These are phyloP conservation scores for Echeneis naucrates DNA, from an alignment of 2,797 vertebrate species.

Conservation along the genomic window DNA sequence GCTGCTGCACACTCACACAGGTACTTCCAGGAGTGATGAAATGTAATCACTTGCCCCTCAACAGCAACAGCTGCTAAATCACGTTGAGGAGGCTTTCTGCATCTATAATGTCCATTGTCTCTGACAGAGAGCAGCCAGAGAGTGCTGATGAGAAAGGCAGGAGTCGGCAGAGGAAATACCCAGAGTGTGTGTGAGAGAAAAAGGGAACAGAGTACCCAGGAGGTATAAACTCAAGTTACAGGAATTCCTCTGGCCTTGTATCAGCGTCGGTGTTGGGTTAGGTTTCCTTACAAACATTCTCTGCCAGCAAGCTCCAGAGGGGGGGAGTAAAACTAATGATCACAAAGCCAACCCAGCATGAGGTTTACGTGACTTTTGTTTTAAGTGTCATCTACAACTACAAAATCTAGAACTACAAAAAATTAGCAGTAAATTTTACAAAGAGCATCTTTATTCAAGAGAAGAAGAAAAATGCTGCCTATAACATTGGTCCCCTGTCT, in stretches of 20 bases:
- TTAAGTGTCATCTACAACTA: no score
- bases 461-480: constrained; percentile 11
- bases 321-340: constrained; percentile 30
- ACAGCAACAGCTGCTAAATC: constrained; percentile 76
- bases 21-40: constrained; percentile 69
- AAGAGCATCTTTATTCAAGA: background rate
- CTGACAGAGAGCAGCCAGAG: constrained; percentile 56
- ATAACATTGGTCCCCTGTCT: constrained; percentile 35
- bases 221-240: constrained; percentile 83
- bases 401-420: constrained; percentile 19
- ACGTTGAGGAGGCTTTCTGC: constrained; percentile 55
- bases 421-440: constrained; percentile 1
- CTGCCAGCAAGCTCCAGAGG: constrained; percentile 36
- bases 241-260: constrained; percentile 82
- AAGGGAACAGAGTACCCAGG: constrained; percentile 69
- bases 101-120: constrained; percentile 64
- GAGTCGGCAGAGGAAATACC: constrained; percentile 72
- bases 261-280: constrained; percentile 77
- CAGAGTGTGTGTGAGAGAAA: constrained; percentile 48
- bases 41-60: constrained; percentile 63
- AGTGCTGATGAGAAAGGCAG: constrained; percentile 77
- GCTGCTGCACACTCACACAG: constrained; percentile 49
- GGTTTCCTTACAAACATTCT: constrained; percentile 81
- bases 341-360: constrained; percentile 41
- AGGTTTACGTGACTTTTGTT: constrained; percentile 41